These are phyloP conservation scores for Neoseiulus cucumeris DNA, from an alignment of 1,140 invertebrate species.

Conservation along the genomic window DNA sequence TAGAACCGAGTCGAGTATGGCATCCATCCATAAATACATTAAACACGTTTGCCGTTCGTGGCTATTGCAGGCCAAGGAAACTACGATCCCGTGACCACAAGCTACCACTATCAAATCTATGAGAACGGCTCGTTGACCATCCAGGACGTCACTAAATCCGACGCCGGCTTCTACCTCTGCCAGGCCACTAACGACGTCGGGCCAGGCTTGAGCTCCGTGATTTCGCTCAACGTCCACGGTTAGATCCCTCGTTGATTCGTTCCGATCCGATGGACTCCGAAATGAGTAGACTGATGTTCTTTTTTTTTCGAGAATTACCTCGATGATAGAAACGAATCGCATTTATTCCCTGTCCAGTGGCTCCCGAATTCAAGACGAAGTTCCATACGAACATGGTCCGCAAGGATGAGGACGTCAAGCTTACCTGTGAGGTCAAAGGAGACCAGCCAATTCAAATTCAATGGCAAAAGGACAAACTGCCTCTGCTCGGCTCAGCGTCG, in stretches of 20 bases:
- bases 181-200: conserved; percentile 35
- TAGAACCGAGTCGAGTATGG: too few species aligned
- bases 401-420: conserved; percentile 25
- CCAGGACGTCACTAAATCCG: conserved; percentile 23
- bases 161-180: conserved; percentile 32
- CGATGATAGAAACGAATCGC: too few species aligned
- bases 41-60: too few species aligned
- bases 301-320: too few species aligned
- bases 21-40: too few species aligned
- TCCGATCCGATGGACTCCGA: too few species aligned
- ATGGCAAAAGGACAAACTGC: conserved; percentile 24
- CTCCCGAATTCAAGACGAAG: conserved; percentile 19
- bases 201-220: conserved; percentile 30
- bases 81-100: conserved; percentile 19
- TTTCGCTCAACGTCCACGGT: conserved; percentile 29
- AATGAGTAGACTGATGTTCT: too few species aligned
- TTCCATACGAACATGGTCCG: conserved; percentile 22
- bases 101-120: conserved; percentile 23
- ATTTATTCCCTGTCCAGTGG: conserved; percentile 8
- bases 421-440: conserved; percentile 28
- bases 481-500: not conserved
- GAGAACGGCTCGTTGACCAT: conserved; percentile 31
- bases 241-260: not conserved
- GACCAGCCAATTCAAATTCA: conserved; percentile 27
- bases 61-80: conserved; percentile 16